phyloP scores from a whole-genome alignment of 2,888 invertebrate genomes.

The Embidobia sp. region DNA sequence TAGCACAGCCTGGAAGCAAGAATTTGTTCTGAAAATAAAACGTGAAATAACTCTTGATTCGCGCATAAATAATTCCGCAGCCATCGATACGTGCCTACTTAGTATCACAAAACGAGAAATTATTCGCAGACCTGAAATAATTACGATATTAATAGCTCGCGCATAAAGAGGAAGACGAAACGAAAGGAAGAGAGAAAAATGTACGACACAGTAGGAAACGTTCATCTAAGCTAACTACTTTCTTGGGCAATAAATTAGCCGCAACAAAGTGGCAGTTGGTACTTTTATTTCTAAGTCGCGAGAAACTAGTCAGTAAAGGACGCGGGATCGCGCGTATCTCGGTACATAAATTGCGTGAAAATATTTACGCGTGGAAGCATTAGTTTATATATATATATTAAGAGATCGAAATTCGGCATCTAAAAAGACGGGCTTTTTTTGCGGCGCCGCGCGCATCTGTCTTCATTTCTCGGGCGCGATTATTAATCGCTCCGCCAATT shows the following conservation, averaged over 20 bases:
- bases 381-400: no score
- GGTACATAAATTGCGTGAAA: background rate
- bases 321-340: background rate
- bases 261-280: conserved; percentile 13
- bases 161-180: no score
- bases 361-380: background rate
- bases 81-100: no score
- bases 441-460: conserved; percentile 1
- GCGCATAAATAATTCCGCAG: no score
- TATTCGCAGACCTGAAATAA: no score
- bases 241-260: conserved; percentile 21
- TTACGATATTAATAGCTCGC: conserved; percentile 14
- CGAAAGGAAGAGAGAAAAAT: no score
- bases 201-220: conserved; percentile 7
- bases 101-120: no score
- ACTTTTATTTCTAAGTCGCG: conserved; percentile 12
- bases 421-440: background rate
- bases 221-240: conserved; percentile 6
- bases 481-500: conserved; percentile 28
- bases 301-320: background rate
- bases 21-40: no score
- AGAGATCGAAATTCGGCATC: no score
- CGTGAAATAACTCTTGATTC: no score
- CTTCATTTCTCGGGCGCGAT: conserved; percentile 12
- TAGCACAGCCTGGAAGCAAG: no score